phyloP scores from a whole-genome alignment of 2,113 vertebrate species.

The Heterotis niloticus region DNA sequence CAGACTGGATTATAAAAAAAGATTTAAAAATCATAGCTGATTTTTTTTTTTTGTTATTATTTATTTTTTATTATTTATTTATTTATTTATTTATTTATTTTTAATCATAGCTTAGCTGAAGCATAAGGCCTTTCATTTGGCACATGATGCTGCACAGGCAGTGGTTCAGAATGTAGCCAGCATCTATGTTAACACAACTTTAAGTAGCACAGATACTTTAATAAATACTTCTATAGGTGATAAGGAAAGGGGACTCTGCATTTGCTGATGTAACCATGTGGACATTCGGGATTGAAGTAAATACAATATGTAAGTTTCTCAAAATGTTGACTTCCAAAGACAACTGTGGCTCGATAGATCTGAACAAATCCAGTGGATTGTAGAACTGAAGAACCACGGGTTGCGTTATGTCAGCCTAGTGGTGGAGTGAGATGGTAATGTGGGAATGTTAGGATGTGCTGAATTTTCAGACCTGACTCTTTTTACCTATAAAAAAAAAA shows the following conservation, averaged over 20 bases:
- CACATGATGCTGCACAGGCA: slow-evolving; percentile 31
- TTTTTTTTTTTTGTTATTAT: too few species aligned
- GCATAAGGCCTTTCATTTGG: slow-evolving; percentile 40
- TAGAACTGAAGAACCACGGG: slow-evolving; percentile 58
- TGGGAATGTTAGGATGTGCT: slow-evolving; percentile 54
- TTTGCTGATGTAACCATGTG: slow-evolving; percentile 40
- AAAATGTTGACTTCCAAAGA: slow-evolving; percentile 61
- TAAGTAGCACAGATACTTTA: slow-evolving; percentile 48
- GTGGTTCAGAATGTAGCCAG: slow-evolving; percentile 51
- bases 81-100: too few species aligned
- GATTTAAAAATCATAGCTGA: slow-evolving; percentile 52
- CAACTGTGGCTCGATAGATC: slow-evolving; percentile 65
- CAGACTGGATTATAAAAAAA: slow-evolving; percentile 10
- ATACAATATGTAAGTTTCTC: slow-evolving; percentile 49
- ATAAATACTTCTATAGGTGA: slow-evolving; percentile 42
- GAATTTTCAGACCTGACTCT: slow-evolving; percentile 60
- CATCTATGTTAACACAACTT: slow-evolving; percentile 42
- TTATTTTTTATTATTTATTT: too few species aligned
- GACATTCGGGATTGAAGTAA: slow-evolving; percentile 44
- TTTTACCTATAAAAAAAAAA: too few species aligned
- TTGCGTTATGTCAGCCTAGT: slow-evolving; percentile 1
- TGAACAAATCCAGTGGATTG: slow-evolving; percentile 62
- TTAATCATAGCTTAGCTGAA: too few species aligned
- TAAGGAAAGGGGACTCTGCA: slow-evolving; percentile 37
- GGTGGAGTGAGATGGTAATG: slow-evolving; percentile 51